Base-by-base conservation (phyloP, 1,140 invertebrate genomes). In the Bombus impatiens region DNA sequence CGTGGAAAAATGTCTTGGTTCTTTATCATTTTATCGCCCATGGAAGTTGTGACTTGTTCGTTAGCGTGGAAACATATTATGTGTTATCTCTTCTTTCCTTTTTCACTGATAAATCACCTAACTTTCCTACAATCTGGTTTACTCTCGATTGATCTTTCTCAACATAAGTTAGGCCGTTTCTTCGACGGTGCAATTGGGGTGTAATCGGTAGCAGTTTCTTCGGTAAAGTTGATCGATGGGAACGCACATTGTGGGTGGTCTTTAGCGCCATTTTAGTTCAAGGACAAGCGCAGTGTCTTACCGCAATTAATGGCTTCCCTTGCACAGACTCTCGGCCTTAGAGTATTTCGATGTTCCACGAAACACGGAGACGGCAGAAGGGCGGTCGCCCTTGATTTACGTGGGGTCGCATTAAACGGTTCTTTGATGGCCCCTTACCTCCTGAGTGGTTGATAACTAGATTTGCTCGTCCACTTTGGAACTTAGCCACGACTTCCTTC, bases 391-490 rank as follows among this genome's bases (percentile, higher is more conserved):
- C 86, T 78, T 91, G 90, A 92, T 92, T 91, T 89, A 89, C 91
- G 86, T 87, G 83, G 76, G 85, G 91, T 87, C 89, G 82, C 85
- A 91, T 91, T 91, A 92, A 92, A 93, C 88, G 89, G 86, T 92
- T 91, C 91, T 92, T 92, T 92, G 91, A 92, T 90, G 86, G 90
- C 86, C 87, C 88, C 90, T 92, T 91, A 89, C 89, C 87, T 91
- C 71, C 88, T 89, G 90, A 93, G 92, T 92, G 92, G 90, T 92
- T 91, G 92, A 92, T 93, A 93, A 93, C 90, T 93, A 90, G 89
- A 93, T 92, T 92, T 92, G 86, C 88, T 85, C 87, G 80, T 87
- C 87, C 92, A 92, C 92, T 93, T 93, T 90, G 90, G 91, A 92
- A 92, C 89, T 88, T 84, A 75, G 91, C 88, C 89, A 92, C 85